Percentiles rank a stretch among this genome's conserved stretches.
Conservation (phyloP, 2,797 vertebrate genomes). For the Coluber constrictor region DNA sequence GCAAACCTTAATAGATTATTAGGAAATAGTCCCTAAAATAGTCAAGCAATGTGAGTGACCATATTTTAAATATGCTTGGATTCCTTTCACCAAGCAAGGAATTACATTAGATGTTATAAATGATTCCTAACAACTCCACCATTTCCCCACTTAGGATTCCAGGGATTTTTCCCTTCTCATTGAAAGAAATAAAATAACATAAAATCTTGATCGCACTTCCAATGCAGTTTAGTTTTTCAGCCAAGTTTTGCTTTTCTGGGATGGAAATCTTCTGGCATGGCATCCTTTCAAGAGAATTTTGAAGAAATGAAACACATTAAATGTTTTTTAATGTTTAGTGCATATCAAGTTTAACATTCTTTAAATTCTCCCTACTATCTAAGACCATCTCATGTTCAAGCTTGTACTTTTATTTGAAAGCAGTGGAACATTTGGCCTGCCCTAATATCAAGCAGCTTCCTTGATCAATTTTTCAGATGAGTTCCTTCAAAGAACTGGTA, state of each 20-base stretch:
- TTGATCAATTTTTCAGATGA: neutral
- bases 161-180: neutral
- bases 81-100: neutral
- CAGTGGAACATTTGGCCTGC: neutral
- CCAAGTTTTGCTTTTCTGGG: neutral
- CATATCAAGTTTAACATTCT: neutral
- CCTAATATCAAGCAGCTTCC: neutral
- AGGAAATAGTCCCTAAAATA: neutral
- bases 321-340: neutral
- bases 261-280: neutral
- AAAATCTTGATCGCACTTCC: neutral
- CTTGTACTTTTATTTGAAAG: neutral
- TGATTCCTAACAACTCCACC: neutral
- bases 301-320: neutral
- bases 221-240: neutral
- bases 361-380: neutral
- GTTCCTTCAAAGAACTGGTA: neutral
- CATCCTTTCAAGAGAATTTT: neutral
- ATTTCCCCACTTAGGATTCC: neutral
- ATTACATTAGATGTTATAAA: neutral
- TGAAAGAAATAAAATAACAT: neutral
- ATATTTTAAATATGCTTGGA: neutral
- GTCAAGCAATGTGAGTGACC: neutral
- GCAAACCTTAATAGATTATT: neutral
- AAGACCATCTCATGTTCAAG: neutral